Evolutionary conservation across 2,797 vertebrate species (phyloP), one percentile per base, ranked within the genome.

Genomic region (Rhynchotus rufescens): DNA sequence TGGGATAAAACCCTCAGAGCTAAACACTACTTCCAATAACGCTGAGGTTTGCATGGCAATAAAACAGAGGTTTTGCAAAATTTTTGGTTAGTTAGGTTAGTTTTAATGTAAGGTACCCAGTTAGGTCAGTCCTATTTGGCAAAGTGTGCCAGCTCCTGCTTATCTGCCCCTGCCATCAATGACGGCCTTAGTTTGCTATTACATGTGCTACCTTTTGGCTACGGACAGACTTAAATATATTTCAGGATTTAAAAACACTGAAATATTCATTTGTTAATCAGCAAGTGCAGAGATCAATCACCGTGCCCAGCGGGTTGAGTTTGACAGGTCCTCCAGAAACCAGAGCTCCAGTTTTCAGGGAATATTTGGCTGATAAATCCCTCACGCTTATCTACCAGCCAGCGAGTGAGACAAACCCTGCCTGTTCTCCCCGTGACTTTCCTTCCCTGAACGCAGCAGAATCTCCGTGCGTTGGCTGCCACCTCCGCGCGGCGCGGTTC

Each of bases 251-350:
- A 40, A 26, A 60, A 9, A 77, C 82, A 52, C 28, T 75, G 56
- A 60, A 85, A 28, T 62, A 20, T 9, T 85, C 51, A 8, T 17
- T 4, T 7, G 2, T 64, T 34, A 71, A 64, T 44, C 84, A 92
- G 44, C 52, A 66, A 67, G n/a, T 73, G 40, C 54, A 51, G n/a
- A 4, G 36, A 87, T 40, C 76, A 89, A 77, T 68, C 52, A 64
- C 64, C 69, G 84, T 69, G 73, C 60, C 8, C 45, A 72, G 51
- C 65, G 83, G 61, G 38, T 4, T 51, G 64, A 91, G 57, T 38
- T 94, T 93, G 64, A 69, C 67, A 72, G 71, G 77, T 88, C 86
- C 81, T 78, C 76, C 86, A 80, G 78, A 90, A 38, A 36, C 62
- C 84, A 67, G 80, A 90, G 47, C 75, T 77, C 38, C 8, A 1